These are phyloP conservation scores for Frankliniella fusca DNA, from an alignment of 2,888 invertebrate species.

Conservation along the genomic window DNA sequence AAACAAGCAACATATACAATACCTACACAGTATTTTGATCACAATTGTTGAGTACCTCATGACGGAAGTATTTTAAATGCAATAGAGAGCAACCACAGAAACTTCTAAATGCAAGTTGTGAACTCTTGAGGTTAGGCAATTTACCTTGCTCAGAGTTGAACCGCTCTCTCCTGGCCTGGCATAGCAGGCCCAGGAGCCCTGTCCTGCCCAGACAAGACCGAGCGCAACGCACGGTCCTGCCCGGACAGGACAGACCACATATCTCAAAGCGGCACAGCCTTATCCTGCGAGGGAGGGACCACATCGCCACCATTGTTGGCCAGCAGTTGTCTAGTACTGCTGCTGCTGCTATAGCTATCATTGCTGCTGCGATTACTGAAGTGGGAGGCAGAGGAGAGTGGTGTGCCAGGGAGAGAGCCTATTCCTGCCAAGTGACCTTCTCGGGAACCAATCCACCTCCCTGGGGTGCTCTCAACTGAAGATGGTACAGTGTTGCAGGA, in stretches of 20 bases:
- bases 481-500: conserved; percentile 30
- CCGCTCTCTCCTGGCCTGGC: neutral
- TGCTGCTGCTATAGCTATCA: conserved; percentile 76
- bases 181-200: neutral
- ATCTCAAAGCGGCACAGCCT: conserved; percentile 6
- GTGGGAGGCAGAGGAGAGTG: conserved; percentile 54
- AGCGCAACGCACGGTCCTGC: neutral
- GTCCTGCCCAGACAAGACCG: neutral
- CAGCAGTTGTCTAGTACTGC: conserved; percentile 71
- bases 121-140: neutral
- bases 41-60: neutral
- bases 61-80: conserved; percentile 7
- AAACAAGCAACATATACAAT: neutral
- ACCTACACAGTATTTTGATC: neutral
- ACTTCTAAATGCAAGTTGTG: neutral
- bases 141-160: neutral
- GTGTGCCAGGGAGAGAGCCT: conserved; percentile 57
- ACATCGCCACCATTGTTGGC: conserved; percentile 42
- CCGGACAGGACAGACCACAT: conserved; percentile 16
- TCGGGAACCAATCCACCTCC: conserved; percentile 38
- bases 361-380: conserved; percentile 69
- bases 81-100: neutral
- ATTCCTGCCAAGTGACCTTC: conserved; percentile 29
- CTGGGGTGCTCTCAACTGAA: conserved; percentile 48
- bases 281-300: neutral